Base-by-base conservation (phyloP, 1,140 invertebrate genomes). In the Drosophila novamexicana region DNA sequence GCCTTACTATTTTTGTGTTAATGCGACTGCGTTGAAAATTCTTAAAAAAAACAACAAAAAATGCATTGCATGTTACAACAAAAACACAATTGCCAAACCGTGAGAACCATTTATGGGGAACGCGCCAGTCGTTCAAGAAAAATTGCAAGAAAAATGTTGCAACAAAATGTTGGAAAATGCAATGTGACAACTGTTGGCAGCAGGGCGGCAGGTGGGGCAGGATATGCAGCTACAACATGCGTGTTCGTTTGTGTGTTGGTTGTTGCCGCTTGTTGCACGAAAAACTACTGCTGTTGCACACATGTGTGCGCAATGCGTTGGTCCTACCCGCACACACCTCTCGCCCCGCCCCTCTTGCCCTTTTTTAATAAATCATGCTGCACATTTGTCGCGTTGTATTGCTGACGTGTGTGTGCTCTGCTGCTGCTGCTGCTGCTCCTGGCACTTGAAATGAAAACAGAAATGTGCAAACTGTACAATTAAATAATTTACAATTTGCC, bases 31-130 rank as follows among this genome's bases (percentile, higher is more conserved):
- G 62, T 44, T 68, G 32, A 68, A 68, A 68, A 34, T 32, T 36
- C 16, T 61, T 45, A 59, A 57, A 63, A 65, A 36, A 52, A 34
- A n/a, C 8, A 34, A 40, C 14, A 63, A 54, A 42, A 40, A 81
- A 78, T 86, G 79, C 82, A 72, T 32, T 58, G 37, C 37, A 37
- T 50, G 62, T n/a, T 52, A 40, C 50, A 57, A 22, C 22, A 36
- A 64, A 34, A 64, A 56, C 32, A 53, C 29, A 64, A 75, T 85
- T 88, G 79, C 79, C 69, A 88, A 88, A 85, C 79, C 82, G 82
- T 85, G 82, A 82, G 82, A 85, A 88, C 82, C 82, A 82, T 85
- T 85, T 85, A 88, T 88, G 82, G 82, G 66, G 79, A 72, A 75
- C 74, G 72, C 14, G 49, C 39, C 16, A 42, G 32, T 34, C 62